Evolutionary conservation across 1,140 invertebrate species (phyloP).

Genomic region (Acromyrmex echinatior): DNA sequence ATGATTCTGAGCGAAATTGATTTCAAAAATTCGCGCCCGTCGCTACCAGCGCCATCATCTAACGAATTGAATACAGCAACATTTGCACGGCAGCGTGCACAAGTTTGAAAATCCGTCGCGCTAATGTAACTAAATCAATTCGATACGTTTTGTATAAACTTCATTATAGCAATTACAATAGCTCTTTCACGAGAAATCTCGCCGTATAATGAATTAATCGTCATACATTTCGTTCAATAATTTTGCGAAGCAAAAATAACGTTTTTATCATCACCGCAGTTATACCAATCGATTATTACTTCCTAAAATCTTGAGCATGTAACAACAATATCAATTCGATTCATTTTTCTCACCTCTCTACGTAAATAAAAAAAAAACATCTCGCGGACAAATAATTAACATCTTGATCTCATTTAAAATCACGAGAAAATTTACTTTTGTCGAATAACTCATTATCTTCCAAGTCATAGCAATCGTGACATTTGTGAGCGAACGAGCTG

Average conservation of each 20-base stretch:
- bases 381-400: background rate
- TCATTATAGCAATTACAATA: background rate
- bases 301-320: too few species aligned
- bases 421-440: background rate
- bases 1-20: background rate
- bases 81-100: background rate
- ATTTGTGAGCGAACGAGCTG: too few species aligned
- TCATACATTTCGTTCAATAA: background rate
- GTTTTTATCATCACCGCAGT: background rate
- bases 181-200: background rate
- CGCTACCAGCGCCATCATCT: background rate
- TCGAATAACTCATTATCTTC: background rate
- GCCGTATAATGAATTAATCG: background rate
- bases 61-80: background rate
- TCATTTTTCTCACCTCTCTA: background rate
- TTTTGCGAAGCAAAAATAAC: background rate
- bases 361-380: background rate
- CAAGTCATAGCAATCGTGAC: too few species aligned
- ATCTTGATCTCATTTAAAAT: background rate
- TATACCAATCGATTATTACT: background rate
- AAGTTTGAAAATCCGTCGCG: slow-evolving; percentile 13
- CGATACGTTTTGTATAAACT: background rate
- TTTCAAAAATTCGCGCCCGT: background rate
- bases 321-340: background rate
- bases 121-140: background rate